Evolutionary conservation across 2,113 vertebrate genomes (phyloP), one percentile per base, ranked within the genome.

Genomic region (Dissostichus mawsoni): DNA sequence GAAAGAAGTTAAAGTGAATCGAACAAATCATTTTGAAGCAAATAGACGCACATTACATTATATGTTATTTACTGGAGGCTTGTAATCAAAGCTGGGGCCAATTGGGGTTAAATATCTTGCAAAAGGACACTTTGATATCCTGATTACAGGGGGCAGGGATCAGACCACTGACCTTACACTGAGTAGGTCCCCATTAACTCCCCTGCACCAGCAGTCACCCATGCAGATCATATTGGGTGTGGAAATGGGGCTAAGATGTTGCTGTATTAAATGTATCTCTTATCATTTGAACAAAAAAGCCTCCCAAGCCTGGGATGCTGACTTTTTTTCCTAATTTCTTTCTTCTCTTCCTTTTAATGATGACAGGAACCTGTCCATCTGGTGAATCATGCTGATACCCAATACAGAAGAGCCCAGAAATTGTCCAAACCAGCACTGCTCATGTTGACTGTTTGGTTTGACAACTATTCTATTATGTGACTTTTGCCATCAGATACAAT

Each of bases 331-430:
- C 18, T 18, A n/a, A 18, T 53, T 25, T 20, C 41, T 20, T 45
- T 44, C 52, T 50, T 14, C 11, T 36, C 2, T 47, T 58, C 7
- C 53, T 67, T 52, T 75, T 29, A 74, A 74, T 25, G 59, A 51
- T 20, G 41, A 82, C 74, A 76, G 74, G 47, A 81, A 72, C 48
- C 78, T 67, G 25, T 69, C 72, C 63, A n/a, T 80, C 67, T 69
- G 52, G 47, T 76, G 85, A 87, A 77, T 85, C 76, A 79, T 72
- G 59, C 76, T 80, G 80, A 84, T 41, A 66, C 53, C 77, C 74
- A 82, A 80, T 76, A 78, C 80, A 77, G 71, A 73, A 65, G 71
- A 85, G 85, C 80, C 61, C 50, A 36, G 56, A 68, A 0, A 10
- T 80, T 63, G 57, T 33, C 64, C 66, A 41, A 70, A 12, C 53